Base-by-base conservation (phyloP, 2,113 vertebrate species). In the Corvus hawaiiensis region DNA sequence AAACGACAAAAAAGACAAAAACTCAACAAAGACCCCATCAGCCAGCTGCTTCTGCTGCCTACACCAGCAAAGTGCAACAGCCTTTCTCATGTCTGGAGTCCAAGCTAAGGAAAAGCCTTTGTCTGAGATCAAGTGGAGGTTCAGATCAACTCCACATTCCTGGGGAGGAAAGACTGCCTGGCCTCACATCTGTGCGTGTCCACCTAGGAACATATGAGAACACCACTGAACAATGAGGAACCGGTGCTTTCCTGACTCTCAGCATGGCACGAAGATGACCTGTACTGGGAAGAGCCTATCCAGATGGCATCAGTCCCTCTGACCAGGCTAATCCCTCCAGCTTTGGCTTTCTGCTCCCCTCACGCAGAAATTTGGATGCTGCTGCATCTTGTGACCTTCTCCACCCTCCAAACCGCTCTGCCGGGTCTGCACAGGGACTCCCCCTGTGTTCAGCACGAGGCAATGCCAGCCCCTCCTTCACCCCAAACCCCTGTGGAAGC, bases 371-470 rank as follows among this genome's bases (percentile, higher is more conserved):
- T 41, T 1, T 28, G 37, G 67, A 80, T 30, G 52, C 89, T 30
- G 30, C 81, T 3, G 7, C 16, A 9, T 23, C 51, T 71, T 14
- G 13, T 41, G 30, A 18, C 78, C 52, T 76, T 32, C 68, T 48
- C 62, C 55, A 41, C 26, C 33, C 39, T 55, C 43, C 27, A 32
- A 51, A 48, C 2, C 0, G 0, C 32, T 22, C 48, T 15, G 7
- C 67, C 61, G 66, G 73, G 9, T 54, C 55, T 78, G 68, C 41
- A 26, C 3, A 1, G 32, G 84, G 63, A 24, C 33, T 75, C 61
- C 44, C 44, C 61, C 16, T 33, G 56, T 16, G 13, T 4, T 27
- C 46, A 64, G 61, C 49, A 63, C 27, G 9, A 82, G 39, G n/a
- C 26, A 27, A 28, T 1, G 30, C 4, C 4, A 3, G 54, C 2